A percentile compares a stretch with the other conserved stretches of the same genome.
phyloP scores from a whole-genome alignment of 2,113 vertebrate genomes.

The Orycteropus afer region DNA sequence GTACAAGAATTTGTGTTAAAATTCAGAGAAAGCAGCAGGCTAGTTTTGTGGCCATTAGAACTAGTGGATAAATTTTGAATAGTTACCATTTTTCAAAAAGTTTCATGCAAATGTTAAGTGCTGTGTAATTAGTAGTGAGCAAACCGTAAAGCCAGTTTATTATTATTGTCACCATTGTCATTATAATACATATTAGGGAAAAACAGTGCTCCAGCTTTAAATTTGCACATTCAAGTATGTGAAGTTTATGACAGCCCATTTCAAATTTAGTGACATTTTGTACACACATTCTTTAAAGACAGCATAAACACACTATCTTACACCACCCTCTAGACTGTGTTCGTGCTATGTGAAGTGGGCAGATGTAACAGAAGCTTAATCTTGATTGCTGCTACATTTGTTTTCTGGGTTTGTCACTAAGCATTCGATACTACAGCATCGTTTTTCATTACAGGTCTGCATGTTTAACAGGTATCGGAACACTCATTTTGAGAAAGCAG shows the following conservation, averaged over 20 bases:
- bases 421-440: not conserved
- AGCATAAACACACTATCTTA: conserved; percentile 76
- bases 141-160: conserved; percentile 87
- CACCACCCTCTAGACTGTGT: not conserved
- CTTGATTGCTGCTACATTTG: not conserved
- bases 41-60: conserved; percentile 82
- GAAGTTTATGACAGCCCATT: conserved; percentile 74
- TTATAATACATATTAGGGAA: conserved; percentile 84
- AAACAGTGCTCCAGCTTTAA: conserved; percentile 89
- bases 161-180: conserved; percentile 76
- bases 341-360: not conserved
- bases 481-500: not conserved
- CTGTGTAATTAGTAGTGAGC: conserved; percentile 88
- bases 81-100: conserved; percentile 81
- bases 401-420: not conserved
- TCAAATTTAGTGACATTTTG: conserved; percentile 73
- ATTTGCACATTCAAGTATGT: conserved; percentile 71
- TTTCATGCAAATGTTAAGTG: conserved; percentile 89
- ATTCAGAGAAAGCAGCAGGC: conserved; percentile 80
- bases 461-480: not conserved
- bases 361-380: not conserved
- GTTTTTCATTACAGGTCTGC: not conserved
- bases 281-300: conserved; percentile 88
- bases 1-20: conserved; percentile 92
- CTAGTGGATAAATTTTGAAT: conserved; percentile 79